Conservation (phyloP, 2,888 invertebrate species). For the Encarsia formosa region DNA sequence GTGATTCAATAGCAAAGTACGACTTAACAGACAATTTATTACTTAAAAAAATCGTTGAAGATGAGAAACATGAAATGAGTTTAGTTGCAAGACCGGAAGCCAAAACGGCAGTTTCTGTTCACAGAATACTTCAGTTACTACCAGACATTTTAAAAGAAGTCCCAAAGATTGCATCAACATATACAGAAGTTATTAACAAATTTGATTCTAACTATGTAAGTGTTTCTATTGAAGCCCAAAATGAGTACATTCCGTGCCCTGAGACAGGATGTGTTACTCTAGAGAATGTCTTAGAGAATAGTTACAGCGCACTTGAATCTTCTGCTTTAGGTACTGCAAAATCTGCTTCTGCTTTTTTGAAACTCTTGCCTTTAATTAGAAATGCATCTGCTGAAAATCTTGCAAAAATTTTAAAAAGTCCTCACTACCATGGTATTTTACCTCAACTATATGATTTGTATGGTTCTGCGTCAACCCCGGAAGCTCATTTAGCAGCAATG, state of each 20-base stretch:
- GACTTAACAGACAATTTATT: conserved; percentile 44
- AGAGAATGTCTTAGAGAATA: conserved; percentile 54
- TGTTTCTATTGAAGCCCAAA: conserved; percentile 40
- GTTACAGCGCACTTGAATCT: conserved; percentile 55
- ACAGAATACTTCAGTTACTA: conserved; percentile 48
- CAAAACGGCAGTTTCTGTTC: conserved; percentile 52
- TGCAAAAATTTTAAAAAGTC: conserved; percentile 56
- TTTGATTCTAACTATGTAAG: conserved; percentile 37
- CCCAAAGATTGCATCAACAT: conserved; percentile 34
- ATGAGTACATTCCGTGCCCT: conserved; percentile 42
- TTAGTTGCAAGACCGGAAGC: conserved; percentile 53
- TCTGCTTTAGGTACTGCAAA: conserved; percentile 61
- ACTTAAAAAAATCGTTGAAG: conserved; percentile 44
- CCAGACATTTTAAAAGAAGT: conserved; percentile 36
- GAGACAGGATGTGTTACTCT: conserved; percentile 52
- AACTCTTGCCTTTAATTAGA: conserved; percentile 61
- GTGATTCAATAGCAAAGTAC: conserved; percentile 45
- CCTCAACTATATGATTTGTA: conserved; percentile 66
- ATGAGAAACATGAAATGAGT: conserved; percentile 53
- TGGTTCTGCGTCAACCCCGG: conserved; percentile 66
- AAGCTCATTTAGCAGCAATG: conserved; percentile 66
- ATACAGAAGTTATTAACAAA: conserved; percentile 39
- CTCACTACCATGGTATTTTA: conserved; percentile 59
- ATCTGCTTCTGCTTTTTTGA: conserved; percentile 63
- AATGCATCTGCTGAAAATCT: conserved; percentile 60